Conservation (phyloP, 2,888 invertebrate genomes). For the Caenorhabditis japonica region DNA sequence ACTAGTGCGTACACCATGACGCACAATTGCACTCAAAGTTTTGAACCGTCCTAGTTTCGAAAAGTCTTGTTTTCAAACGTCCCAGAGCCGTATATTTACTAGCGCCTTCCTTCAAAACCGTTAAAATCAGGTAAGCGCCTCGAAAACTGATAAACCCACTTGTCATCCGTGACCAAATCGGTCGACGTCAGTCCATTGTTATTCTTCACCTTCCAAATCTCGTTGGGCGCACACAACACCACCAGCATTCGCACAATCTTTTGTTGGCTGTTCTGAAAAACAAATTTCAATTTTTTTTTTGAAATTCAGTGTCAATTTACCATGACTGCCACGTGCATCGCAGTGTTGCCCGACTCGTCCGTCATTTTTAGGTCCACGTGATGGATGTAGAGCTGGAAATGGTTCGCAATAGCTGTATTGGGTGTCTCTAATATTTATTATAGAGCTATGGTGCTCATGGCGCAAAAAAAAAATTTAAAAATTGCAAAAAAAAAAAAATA, state of each 20-base stretch:
- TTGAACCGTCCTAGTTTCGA: no score
- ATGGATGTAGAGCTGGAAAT: slow-evolving; percentile 46
- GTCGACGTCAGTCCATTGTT: slow-evolving; percentile 43
- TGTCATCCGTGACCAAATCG: slow-evolving; percentile 40
- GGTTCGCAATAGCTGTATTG: no score
- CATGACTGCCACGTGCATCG: slow-evolving; percentile 58
- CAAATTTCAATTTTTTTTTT: slow-evolving; percentile 4
- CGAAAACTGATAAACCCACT: no score
- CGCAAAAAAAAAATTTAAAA: no score
- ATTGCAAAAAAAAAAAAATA: background rate
- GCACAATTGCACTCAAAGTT: no score
- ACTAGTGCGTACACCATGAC: no score
- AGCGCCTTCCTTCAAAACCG: no score
- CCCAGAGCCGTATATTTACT: no score
- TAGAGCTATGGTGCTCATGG: no score
- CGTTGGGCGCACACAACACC: slow-evolving; percentile 51
- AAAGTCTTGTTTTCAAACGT: no score
- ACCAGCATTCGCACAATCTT: slow-evolving; percentile 54
- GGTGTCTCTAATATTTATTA: no score
- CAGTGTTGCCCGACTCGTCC: slow-evolving; percentile 58
- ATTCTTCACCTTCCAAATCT: slow-evolving; percentile 55
- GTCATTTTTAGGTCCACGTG: slow-evolving; percentile 47
- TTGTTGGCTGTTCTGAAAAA: slow-evolving; percentile 44
- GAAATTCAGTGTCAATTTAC: background rate
- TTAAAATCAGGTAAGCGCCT: no score